These are phyloP conservation scores for Helleia helle DNA, from an alignment of 2,888 invertebrate genomes.

Conservation along the genomic window DNA sequence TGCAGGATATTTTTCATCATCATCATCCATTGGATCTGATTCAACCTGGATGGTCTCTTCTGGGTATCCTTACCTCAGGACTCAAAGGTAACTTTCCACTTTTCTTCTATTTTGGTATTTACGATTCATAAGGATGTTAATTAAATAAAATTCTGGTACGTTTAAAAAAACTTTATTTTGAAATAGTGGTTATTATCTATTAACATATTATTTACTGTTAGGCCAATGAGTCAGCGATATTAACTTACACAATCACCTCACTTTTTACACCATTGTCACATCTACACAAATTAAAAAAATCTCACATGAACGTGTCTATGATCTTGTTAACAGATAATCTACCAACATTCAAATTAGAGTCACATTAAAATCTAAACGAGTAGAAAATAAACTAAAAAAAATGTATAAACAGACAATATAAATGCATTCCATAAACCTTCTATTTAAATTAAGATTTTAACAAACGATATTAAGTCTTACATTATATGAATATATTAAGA, in stretches of 20 bases:
- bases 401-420: slow-evolving; percentile 69
- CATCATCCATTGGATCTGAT: no score
- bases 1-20: no score
- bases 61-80: no score
- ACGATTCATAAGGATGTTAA: background rate
- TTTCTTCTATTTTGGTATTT: no score
- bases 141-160: slow-evolving; percentile 17
- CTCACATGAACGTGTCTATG: no score
- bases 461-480: slow-evolving; percentile 52
- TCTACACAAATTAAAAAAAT: no score
- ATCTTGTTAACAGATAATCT: slow-evolving; percentile 64
- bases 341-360: slow-evolving; percentile 58
- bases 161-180: slow-evolving; percentile 66
- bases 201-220: slow-evolving; percentile 66
- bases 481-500: slow-evolving; percentile 45
- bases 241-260: slow-evolving; percentile 35
- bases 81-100: no score
- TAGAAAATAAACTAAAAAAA: slow-evolving; percentile 64
- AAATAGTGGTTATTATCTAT: slow-evolving; percentile 73
- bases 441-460: slow-evolving; percentile 61
- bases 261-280: no score
- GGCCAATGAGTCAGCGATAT: slow-evolving; percentile 58
- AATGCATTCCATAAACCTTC: slow-evolving; percentile 69
- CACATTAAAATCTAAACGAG: slow-evolving; percentile 48
- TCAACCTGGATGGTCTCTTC: no score